Evolutionary conservation across 2,797 vertebrate genomes (phyloP).

Genomic region (Chaunax sp.): DNA sequence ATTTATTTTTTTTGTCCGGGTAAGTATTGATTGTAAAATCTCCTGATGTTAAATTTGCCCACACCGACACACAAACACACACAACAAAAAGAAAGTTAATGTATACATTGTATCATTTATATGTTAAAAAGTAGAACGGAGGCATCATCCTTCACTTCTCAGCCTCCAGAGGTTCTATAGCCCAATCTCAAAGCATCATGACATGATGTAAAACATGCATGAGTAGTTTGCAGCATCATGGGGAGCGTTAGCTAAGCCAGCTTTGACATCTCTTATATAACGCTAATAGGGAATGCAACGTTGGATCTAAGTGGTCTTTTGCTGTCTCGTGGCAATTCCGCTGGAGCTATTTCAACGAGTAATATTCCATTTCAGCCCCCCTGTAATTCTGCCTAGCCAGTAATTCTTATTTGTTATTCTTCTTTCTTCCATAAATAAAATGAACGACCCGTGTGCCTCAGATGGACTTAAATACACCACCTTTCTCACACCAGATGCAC

Average conservation of each 20-base stretch:
- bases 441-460: constrained; percentile 22
- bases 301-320: constrained; percentile 19
- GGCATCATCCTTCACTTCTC: constrained; percentile 50
- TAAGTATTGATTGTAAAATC: constrained; percentile 18
- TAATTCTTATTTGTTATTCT: constrained; percentile 33
- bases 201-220: constrained; percentile 74
- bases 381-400: constrained; percentile 31
- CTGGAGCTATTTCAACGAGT: constrained; percentile 22
- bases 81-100: background rate
- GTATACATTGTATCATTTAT: constrained; percentile 20
- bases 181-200: constrained; percentile 48
- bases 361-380: constrained; percentile 7
- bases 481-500: constrained; percentile 58
- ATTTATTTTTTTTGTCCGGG: too few species aligned
- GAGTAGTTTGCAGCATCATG: constrained; percentile 67
- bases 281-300: constrained; percentile 44
- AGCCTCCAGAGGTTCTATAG: constrained; percentile 55
- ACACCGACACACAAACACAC: background rate
- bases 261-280: constrained; percentile 74
- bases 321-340: constrained; percentile 17
- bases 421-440: constrained; percentile 38
- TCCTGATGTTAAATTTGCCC: background rate
- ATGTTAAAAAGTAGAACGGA: constrained; percentile 49
- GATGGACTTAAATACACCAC: constrained; percentile 42
- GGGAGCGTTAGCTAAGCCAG: constrained; percentile 58